Conservation (phyloP, 2,797 vertebrate species). For the Rhinatrema bivittatum region DNA sequence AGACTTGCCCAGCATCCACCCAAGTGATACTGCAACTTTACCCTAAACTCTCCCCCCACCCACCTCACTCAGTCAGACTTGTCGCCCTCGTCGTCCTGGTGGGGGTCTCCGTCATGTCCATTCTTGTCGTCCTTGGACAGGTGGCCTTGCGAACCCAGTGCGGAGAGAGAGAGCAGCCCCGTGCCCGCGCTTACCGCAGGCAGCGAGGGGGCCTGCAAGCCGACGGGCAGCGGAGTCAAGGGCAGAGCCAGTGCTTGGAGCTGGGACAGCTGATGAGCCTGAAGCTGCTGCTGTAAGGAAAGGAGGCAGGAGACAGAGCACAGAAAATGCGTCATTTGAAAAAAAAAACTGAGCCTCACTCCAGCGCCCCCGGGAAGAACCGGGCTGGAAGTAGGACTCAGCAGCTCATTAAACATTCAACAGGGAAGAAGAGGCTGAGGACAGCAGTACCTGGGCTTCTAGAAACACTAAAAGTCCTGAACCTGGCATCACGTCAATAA, state of each 20-base stretch:
- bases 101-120: constrained; percentile 77
- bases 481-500: too few relatives aligned
- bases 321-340: background rate
- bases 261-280: constrained; percentile 97
- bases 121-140: constrained; percentile 96
- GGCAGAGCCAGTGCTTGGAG: constrained; percentile 92
- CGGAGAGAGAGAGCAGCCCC: constrained; percentile 88
- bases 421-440: background rate
- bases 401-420: too few relatives aligned
- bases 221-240: constrained; percentile 86
- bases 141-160: constrained; percentile 89
- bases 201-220: constrained; percentile 79
- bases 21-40: constrained; percentile 20
- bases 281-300: constrained; percentile 94
- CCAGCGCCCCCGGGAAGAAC: too few relatives aligned
- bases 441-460: background rate
- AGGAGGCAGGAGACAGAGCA: background rate
- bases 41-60: background rate
- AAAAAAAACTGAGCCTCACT: too few relatives aligned
- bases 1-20: background rate
- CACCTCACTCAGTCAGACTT: constrained; percentile 76
- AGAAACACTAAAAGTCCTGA: too few relatives aligned
- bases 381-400: background rate
- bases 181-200: constrained; percentile 84
- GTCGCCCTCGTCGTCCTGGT: constrained; percentile 88